Percentiles rank a stretch among this genome's conserved stretches.
These are phyloP conservation scores for Tragelaphus buxtoni DNA, from an alignment of 2,113 vertebrate genomes.

Conservation along the genomic window DNA sequence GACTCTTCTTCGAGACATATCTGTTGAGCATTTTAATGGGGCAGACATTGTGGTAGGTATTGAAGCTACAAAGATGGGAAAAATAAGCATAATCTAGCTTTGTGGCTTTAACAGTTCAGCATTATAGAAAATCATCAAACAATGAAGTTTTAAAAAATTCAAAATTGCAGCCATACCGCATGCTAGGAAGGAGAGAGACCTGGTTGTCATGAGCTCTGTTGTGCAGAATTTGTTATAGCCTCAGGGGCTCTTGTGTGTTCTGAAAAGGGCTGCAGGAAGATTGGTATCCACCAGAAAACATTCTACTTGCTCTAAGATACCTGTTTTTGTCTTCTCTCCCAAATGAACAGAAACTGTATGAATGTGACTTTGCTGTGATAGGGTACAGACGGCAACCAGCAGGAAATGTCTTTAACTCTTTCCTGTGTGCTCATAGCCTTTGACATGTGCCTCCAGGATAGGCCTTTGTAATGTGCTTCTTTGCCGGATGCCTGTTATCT, in stretches of 20 bases:
- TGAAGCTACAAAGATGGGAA: not conserved
- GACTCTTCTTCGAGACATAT: not conserved
- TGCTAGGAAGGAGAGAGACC: not conserved
- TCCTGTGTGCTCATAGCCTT: not conserved
- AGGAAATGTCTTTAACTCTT: not conserved
- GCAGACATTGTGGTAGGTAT: not conserved
- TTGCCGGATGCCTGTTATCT: not conserved
- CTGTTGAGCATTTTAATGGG: not conserved
- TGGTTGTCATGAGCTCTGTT: not conserved
- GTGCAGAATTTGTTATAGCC: not conserved
- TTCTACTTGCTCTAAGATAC: too few species aligned
- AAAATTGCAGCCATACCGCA: not conserved
- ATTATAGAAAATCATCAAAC: not conserved
- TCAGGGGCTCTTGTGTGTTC: not conserved
- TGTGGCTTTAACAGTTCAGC: not conserved
- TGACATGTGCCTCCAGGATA: accelerated
- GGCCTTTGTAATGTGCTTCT: not conserved
- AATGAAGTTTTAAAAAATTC: not conserved
- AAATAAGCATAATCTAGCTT: not conserved
- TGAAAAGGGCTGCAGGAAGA: not conserved
- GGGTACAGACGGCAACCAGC: accelerated
- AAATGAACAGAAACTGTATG: not conserved
- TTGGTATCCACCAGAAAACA: not conserved
- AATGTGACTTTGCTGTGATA: not conserved
- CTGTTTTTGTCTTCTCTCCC: not conserved